Percentiles rank a stretch among this genome's conserved stretches.
These are phyloP conservation scores for Protonemura montana DNA, from an alignment of 2,888 invertebrate genomes.

Conservation along the genomic window DNA sequence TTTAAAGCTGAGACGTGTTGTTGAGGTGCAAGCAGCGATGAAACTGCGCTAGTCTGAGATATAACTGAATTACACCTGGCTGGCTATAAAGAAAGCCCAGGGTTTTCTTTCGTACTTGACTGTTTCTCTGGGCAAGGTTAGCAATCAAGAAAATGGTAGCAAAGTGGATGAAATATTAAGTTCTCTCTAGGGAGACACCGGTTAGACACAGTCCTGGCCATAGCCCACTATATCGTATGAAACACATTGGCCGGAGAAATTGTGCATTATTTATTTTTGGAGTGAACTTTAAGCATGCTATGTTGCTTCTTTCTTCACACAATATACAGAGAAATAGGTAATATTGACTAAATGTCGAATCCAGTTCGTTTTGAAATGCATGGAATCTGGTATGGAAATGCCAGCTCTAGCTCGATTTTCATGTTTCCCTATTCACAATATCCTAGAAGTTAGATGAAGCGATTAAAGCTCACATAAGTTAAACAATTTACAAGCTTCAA, in stretches of 20 bases:
- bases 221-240: neutral
- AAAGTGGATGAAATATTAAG: neutral
- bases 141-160: neutral
- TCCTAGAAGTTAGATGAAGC: neutral
- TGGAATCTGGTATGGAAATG: too few species aligned
- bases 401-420: too few species aligned
- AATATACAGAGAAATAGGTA: neutral
- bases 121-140: neutral
- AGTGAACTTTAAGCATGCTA: neutral
- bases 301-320: neutral
- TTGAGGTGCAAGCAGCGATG: neutral
- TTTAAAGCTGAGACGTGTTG: neutral
- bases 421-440: neutral
- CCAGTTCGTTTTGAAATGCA: neutral
- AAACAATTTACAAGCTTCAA: neutral
- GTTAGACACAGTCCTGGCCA: neutral
- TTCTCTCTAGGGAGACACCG: neutral
- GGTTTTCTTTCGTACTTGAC: neutral
- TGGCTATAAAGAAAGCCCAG: neutral
- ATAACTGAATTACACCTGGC: neutral
- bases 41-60: neutral
- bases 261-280: neutral
- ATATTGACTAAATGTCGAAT: neutral
- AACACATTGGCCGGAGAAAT: neutral
- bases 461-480: neutral